phyloP scores from a whole-genome alignment of 2,797 vertebrate genomes.

The Pantherophis alleghaniensis region DNA sequence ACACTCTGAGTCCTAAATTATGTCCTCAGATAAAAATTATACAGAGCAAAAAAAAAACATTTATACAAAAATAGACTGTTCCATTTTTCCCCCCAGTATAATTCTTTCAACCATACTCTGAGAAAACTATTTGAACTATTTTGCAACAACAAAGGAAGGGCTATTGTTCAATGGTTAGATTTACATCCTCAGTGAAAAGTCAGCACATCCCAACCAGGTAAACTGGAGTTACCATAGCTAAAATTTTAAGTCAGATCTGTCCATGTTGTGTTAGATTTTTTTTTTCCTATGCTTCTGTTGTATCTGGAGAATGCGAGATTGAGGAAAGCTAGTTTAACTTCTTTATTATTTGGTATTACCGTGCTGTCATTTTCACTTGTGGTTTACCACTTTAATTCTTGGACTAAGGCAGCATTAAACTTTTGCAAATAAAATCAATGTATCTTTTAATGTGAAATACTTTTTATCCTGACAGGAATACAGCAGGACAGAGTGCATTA shows the following conservation, averaged over 20 bases:
- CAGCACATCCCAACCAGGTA: neutral
- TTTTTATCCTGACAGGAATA: neutral
- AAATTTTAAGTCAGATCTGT: neutral
- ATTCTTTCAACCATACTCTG: neutral
- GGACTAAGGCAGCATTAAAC: neutral
- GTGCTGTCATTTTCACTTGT: neutral
- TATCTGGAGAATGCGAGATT: neutral
- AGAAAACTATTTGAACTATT: neutral
- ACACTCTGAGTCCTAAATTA: neutral
- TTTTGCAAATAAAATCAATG: neutral
- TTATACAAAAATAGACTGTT: neutral
- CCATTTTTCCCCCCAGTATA: neutral
- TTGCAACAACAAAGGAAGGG: neutral
- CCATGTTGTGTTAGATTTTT: neutral
- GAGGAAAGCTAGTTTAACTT: neutral
- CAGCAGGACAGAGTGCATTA: neutral
- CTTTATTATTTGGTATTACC: neutral
- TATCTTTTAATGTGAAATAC: neutral
- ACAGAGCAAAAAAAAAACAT: neutral
- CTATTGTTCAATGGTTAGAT: neutral
- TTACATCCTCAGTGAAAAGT: neutral
- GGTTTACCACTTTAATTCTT: neutral
- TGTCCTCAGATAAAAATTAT: neutral
- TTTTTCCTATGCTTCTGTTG: neutral
- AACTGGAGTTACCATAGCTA: neutral